Conservation (phyloP, 2,888 invertebrate species). For the Thera britannica region DNA sequence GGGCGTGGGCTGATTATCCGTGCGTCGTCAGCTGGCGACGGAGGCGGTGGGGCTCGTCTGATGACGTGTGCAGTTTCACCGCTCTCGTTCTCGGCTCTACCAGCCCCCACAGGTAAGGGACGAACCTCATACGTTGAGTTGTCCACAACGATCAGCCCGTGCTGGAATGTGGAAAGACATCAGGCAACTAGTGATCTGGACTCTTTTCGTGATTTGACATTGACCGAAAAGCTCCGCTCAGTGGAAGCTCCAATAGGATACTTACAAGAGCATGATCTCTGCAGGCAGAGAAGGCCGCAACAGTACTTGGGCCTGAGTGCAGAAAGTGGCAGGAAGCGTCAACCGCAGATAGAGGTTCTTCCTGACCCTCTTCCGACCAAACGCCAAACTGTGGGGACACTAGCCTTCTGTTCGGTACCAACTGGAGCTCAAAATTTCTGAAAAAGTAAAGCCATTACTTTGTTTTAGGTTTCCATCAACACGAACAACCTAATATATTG, state of each 20-base stretch:
- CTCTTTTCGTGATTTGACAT: slow-evolving; percentile 1
- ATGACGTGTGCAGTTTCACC: slow-evolving; percentile 84
- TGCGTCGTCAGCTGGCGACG: slow-evolving; percentile 74
- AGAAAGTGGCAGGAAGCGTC: slow-evolving; percentile 87
- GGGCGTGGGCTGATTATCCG: slow-evolving; percentile 64
- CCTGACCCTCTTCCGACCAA: slow-evolving; percentile 77
- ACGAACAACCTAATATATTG: no score
- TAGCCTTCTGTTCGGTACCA: slow-evolving; percentile 86
- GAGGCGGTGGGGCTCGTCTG: slow-evolving; percentile 79
- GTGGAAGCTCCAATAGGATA: slow-evolving; percentile 7
- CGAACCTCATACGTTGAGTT: slow-evolving; percentile 89
- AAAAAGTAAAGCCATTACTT: slow-evolving; percentile 44
- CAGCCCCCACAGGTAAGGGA: slow-evolving; percentile 80
- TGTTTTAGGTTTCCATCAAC: not conserved
- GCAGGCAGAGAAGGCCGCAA: slow-evolving; percentile 89
- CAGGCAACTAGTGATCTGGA: slow-evolving; percentile 33
- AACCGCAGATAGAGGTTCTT: slow-evolving; percentile 65
- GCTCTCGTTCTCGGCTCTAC: slow-evolving; percentile 67
- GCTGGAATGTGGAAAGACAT: slow-evolving; percentile 69
- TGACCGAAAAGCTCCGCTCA: not conserved
- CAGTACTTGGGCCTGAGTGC: slow-evolving; percentile 82
- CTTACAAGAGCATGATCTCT: slow-evolving; percentile 86
- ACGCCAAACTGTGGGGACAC: slow-evolving; percentile 86
- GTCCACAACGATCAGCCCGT: slow-evolving; percentile 87
- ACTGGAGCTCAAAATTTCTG: slow-evolving; percentile 85